Evolutionary conservation across 2,888 invertebrate species (phyloP).

Genomic region (Homarus gammarus): DNA sequence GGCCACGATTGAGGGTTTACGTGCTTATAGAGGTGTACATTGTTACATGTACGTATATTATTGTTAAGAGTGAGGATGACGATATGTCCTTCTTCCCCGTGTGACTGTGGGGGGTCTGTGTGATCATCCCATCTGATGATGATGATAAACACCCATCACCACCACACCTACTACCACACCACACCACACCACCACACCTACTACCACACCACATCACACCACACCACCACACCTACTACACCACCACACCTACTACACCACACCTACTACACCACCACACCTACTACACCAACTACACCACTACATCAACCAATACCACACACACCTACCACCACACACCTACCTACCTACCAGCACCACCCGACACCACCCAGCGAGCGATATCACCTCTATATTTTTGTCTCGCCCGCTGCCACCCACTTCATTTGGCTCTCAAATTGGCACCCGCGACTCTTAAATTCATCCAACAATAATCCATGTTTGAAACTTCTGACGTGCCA

Average conservation of each 20-base stretch:
- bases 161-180: too few species aligned
- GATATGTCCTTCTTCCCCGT: too few species aligned
- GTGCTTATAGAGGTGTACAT: neutral
- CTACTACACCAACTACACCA: too few species aligned
- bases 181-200: neutral
- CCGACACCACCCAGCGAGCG: neutral
- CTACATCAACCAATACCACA: neutral
- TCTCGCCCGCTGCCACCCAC: conserved; percentile 26
- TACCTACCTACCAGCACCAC: neutral
- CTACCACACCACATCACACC: too few species aligned
- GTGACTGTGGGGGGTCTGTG: too few species aligned
- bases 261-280: neutral
- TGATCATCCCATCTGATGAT: too few species aligned
- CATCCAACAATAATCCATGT: conserved; percentile 29
- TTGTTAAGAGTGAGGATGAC: too few species aligned
- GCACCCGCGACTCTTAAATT: conserved; percentile 24
- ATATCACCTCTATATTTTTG: conserved; percentile 10
- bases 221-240: neutral
- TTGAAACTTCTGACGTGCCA: neutral
- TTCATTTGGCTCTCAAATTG: conserved; percentile 51
- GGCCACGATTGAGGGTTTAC: too few species aligned
- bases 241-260: neutral
- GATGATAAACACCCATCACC: too few species aligned
- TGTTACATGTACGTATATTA: neutral
- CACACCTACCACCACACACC: too few species aligned